phyloP scores from a whole-genome alignment of 2,888 invertebrate species.

The Boloria euphrosyne region DNA sequence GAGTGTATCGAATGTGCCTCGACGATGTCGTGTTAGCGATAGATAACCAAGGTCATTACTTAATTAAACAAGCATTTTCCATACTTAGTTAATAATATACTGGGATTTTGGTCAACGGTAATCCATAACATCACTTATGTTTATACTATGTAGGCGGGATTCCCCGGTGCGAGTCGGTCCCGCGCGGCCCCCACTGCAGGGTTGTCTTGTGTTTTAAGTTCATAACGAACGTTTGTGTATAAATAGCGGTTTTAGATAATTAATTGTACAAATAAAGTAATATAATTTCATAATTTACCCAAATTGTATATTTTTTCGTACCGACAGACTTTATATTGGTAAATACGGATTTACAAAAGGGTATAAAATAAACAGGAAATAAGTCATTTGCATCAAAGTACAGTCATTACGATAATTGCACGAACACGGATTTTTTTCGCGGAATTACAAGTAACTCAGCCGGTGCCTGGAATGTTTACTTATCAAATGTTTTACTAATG shows the following conservation, averaged over 20 bases:
- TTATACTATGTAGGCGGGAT: no score
- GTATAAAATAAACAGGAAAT: background rate
- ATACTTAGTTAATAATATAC: no score
- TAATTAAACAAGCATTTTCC: no score
- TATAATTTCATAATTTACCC: slow-evolving; percentile 18
- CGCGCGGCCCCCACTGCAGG: no score
- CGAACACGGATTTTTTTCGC: background rate
- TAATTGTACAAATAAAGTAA: slow-evolving; percentile 15
- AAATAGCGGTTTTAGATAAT: slow-evolving; percentile 23
- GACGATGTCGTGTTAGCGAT: no score
- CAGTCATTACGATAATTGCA: slow-evolving; percentile 1
- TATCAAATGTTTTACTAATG: background rate
- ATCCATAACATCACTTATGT: no score
- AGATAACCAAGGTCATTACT: no score
- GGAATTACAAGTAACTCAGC: background rate
- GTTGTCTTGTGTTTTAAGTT: slow-evolving; percentile 5
- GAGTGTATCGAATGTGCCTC: no score
- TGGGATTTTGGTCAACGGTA: no score
- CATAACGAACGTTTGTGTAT: slow-evolving; percentile 21
- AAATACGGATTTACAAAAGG: background rate
- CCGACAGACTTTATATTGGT: background rate
- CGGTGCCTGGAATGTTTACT: slow-evolving; percentile 9
- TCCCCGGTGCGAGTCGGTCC: no score
- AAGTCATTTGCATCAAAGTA: background rate
- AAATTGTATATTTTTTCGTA: slow-evolving; percentile 11